Percentiles rank a stretch among this genome's conserved stretches.
Conservation (phyloP, 2,888 invertebrate genomes). For the Zhengitettix transpicula region DNA sequence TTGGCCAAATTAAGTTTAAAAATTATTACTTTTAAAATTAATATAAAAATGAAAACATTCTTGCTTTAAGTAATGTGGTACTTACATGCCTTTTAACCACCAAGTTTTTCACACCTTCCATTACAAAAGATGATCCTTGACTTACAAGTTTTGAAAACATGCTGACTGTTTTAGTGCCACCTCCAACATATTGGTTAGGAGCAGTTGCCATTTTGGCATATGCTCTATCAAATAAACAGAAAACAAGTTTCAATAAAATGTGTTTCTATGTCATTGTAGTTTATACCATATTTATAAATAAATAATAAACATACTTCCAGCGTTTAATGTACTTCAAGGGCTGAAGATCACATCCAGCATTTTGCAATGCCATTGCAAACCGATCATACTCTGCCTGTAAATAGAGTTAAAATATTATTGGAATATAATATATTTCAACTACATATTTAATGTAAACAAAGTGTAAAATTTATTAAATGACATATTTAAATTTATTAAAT, state of each 20-base stretch:
- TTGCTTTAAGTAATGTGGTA: conserved; percentile 14
- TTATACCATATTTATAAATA: neutral
- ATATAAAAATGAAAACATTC: no score
- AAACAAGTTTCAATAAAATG: neutral
- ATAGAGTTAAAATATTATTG: conserved; percentile 4
- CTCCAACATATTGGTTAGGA: conserved; percentile 66
- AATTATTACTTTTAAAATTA: no score
- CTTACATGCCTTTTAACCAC: conserved; percentile 93
- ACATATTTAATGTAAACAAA: no score
- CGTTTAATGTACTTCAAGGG: conserved; percentile 79
- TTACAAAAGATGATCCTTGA: conserved; percentile 94
- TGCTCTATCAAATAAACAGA: conserved; percentile 31
- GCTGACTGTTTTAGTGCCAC: conserved; percentile 87
- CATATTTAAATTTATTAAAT: no score
- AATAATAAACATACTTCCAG: conserved; percentile 55
- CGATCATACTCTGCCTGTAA: conserved; percentile 58
- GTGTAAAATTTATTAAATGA: no score
- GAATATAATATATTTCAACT: neutral
- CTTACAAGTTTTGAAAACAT: conserved; percentile 98
- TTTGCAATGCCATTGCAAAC: conserved; percentile 58
- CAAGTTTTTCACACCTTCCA: conserved; percentile 98
- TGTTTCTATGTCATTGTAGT: neutral
- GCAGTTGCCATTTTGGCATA: conserved; percentile 59
- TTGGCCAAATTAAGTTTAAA: no score
- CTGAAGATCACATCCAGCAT: conserved; percentile 71